These are phyloP conservation scores for Casuarius casuarius DNA, from an alignment of 2,113 vertebrate species.

Conservation along the genomic window DNA sequence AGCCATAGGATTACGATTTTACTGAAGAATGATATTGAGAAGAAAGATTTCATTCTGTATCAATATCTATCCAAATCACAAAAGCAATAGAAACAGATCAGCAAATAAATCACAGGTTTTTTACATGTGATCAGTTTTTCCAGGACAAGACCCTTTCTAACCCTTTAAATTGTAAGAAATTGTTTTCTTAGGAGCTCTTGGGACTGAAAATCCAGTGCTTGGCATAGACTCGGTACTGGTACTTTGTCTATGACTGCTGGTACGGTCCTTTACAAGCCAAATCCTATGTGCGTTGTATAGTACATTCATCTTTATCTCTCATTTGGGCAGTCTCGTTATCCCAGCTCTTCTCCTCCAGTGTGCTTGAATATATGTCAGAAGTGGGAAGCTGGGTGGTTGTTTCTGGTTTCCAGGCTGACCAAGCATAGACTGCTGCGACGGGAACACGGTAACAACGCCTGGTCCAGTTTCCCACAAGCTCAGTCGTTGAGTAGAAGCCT, in stretches of 20 bases:
- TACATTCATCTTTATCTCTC: neutral
- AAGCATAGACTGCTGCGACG: too few relatives aligned
- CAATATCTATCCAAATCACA: neutral
- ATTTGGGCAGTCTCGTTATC: neutral
- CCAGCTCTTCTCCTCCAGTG: neutral
- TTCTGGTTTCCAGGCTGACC: neutral
- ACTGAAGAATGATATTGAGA: neutral
- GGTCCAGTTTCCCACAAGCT: neutral
- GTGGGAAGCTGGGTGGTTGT: neutral
- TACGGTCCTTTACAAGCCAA: neutral
- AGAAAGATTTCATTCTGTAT: constrained; percentile 6
- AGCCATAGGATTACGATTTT: neutral
- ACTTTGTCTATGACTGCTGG: neutral
- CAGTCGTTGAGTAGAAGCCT: neutral
- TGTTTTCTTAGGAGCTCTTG: constrained; percentile 31
- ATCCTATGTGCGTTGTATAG: neutral
- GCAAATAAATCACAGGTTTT: neutral
- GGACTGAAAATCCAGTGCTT: constrained; percentile 16
- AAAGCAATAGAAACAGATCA: neutral
- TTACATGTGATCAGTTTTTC: constrained; percentile 23
- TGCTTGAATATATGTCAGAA: neutral
- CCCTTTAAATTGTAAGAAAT: constrained; percentile 27
- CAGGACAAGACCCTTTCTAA: neutral
- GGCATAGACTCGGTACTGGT: neutral
- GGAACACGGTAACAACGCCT: neutral